Evolutionary conservation across 2,888 invertebrate species (phyloP), one percentile per base, ranked within the genome.

Genomic region (Dioctria rufipes): DNA sequence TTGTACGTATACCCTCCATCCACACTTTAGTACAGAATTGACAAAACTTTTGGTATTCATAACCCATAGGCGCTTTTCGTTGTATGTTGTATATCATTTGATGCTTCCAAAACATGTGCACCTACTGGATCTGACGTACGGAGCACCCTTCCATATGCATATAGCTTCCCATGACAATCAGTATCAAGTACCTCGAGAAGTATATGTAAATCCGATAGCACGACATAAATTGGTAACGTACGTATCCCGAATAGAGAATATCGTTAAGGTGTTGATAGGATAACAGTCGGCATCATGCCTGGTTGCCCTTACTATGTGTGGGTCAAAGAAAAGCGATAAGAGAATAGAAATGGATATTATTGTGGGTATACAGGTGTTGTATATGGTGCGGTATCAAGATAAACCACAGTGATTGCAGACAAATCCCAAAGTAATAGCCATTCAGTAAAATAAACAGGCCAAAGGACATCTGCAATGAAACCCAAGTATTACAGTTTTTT

Each of bases 181-280:
- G 77, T 77, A 77, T 77, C 77, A 63, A 77, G 77, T 77, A 63
- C n/a, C 9, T 25, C 43, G 77, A 63, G 63, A 77, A 77, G 77
- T 77, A 46, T 77, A 77, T 77, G 77, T 77, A 77, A 77, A 77
- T 77, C 77, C 63, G 77, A 77, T 77, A 63, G 77, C 77, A 77
- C 46, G 60, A 77, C 77, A 77, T 77, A 77, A 77, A 77, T 77
- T 77, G 77, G 77, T 63, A 77, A n/a, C 77, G 77, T 77, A 77
- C 77, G 77, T 77, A 77, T 77, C 37, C 63, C 37, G 77, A 77
- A 77, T 77, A 49, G 77, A 25, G 25, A 77, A 77, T 77, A 77
- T 77, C 77, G 77, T 46, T 77, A 11, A 63, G 63, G 39, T 46
- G 49, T 63, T 77, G 63, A 77, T 63, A 77, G 77, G 77, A 77